phyloP scores from a whole-genome alignment of 92 coral and sea anemone genomes.

The Epizoanthus rinbou region DNA sequence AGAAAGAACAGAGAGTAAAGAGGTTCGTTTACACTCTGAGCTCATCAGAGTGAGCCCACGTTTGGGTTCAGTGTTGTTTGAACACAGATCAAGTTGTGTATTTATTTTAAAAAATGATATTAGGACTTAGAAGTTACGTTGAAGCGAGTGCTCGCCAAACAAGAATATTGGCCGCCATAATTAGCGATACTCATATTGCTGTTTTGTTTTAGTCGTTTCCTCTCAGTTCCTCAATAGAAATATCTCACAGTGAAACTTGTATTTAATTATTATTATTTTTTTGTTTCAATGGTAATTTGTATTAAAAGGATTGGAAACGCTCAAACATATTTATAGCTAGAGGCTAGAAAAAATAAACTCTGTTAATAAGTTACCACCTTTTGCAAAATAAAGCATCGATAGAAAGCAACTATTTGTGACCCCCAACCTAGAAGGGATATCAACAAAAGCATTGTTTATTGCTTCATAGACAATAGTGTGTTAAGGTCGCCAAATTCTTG shows the following conservation, averaged over 20 bases:
- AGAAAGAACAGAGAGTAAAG: constrained; percentile 40
- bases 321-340: constrained; percentile 1
- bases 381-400: background rate
- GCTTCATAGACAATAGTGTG: background rate
- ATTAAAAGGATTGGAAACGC: background rate
- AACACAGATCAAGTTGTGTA: constrained; percentile 35
- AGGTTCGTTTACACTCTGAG: constrained; percentile 43
- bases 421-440: constrained; percentile 26
- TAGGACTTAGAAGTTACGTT: constrained; percentile 17
- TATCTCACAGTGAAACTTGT: background rate
- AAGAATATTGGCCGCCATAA: constrained; percentile 14
- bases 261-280: constrained; percentile 13
- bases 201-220: background rate
- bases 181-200: background rate
- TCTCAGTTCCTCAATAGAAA: background rate
- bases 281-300: background rate
- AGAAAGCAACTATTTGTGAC: background rate
- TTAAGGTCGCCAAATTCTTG: constrained; percentile 1
- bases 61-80: constrained; percentile 23
- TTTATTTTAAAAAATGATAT: constrained; percentile 41
- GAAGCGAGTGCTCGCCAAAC: constrained; percentile 36
- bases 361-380: no score
- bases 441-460: constrained; percentile 16
- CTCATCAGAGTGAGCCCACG: constrained; percentile 17
- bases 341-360: no score